Conservation (phyloP, 2,113 vertebrate genomes). For the Poeciliopsis retropinna region DNA sequence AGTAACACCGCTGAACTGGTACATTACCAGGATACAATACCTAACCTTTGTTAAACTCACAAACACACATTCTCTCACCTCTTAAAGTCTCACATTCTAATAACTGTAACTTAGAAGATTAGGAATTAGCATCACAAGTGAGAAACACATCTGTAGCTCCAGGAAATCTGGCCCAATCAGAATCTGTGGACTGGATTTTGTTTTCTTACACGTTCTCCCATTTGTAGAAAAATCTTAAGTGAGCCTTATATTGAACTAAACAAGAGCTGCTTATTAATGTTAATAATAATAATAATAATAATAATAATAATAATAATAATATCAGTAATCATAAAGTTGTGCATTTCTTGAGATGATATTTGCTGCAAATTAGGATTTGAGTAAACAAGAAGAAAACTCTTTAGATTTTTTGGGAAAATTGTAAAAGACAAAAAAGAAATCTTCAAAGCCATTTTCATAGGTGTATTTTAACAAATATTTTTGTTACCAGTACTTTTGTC, state of each 20-base stretch:
- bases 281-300: too few relatives aligned
- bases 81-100: background rate
- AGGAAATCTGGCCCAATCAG: conserved; percentile 34
- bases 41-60: background rate
- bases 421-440: background rate
- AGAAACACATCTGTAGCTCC: conserved; percentile 45
- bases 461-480: background rate
- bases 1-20: conserved; percentile 49
- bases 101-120: background rate
- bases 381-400: too few relatives aligned
- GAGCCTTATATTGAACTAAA: too few relatives aligned
- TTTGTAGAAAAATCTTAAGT: background rate
- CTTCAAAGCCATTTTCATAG: background rate
- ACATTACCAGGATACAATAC: background rate
- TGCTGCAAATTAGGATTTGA: too few relatives aligned
- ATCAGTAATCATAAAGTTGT: too few relatives aligned
- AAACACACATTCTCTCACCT: background rate
- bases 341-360: too few relatives aligned
- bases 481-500: background rate
- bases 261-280: too few relatives aligned
- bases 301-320: too few relatives aligned
- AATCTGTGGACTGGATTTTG: conserved; percentile 36
- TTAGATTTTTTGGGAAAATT: background rate
- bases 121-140: background rate
- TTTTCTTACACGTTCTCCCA: conserved; percentile 6